phyloP scores from a whole-genome alignment of 2,113 vertebrate species.

The Scophthalmus maximus region DNA sequence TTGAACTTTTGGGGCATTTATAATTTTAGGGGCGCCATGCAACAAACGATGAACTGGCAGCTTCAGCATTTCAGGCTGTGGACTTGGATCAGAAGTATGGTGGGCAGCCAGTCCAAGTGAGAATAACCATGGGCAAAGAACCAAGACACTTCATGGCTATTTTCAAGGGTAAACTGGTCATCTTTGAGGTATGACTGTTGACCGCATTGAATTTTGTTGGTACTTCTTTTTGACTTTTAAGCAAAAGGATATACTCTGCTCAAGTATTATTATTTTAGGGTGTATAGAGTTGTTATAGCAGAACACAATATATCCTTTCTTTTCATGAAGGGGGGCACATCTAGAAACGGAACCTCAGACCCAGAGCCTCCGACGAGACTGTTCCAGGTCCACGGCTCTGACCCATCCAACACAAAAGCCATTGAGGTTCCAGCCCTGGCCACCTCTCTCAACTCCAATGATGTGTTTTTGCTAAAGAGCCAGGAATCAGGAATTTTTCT shows the following conservation, averaged over 20 bases:
- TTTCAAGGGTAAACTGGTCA: conserved; percentile 90
- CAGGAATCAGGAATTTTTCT: conserved; percentile 82
- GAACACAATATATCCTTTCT: background rate
- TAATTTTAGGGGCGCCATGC: conserved; percentile 85
- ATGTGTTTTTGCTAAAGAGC: conserved; percentile 88
- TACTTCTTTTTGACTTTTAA: background rate
- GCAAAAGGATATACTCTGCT: background rate
- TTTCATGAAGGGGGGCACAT: conserved; percentile 87
- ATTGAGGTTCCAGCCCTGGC: conserved; percentile 79
- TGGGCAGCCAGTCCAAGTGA: conserved; percentile 86
- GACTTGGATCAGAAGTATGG: conserved; percentile 84
- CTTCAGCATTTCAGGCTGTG: conserved; percentile 87
- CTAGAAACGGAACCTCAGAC: conserved; percentile 79
- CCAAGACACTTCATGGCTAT: conserved; percentile 91
- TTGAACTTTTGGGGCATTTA: background rate
- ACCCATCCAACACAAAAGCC: conserved; percentile 85
- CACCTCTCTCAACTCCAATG: conserved; percentile 89
- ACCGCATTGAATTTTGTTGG: background rate
- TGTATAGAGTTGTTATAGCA: background rate
- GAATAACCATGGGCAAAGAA: conserved; percentile 90
- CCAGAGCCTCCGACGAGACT: conserved; percentile 85
- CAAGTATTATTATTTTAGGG: too few relatives aligned
- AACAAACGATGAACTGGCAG: conserved; percentile 88
- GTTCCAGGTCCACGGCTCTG: conserved; percentile 88
- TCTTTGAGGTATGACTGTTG: conserved; percentile 85